Conservation (phyloP, 2,113 vertebrate genomes). For the Brienomyrus brachyistius region DNA sequence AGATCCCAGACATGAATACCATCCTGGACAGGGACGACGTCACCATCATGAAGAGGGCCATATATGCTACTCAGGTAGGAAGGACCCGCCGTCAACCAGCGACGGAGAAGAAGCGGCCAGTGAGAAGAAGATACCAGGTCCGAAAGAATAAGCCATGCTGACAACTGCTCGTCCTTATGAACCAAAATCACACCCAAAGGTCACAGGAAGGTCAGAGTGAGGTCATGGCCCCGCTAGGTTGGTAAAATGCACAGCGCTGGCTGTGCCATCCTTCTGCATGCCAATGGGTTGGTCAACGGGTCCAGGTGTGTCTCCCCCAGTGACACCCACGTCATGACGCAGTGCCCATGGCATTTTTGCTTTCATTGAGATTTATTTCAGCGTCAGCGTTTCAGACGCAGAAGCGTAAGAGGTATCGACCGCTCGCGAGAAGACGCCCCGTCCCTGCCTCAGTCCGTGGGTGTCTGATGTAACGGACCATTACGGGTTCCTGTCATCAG, state of each 20-base stretch:
- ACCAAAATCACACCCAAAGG: slow-evolving; percentile 21
- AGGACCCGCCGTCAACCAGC: neutral
- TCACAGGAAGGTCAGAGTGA: slow-evolving; percentile 25
- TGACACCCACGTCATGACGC: slow-evolving; percentile 27
- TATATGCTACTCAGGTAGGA: slow-evolving; percentile 89
- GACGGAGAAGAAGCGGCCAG: neutral
- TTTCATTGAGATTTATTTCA: slow-evolving; percentile 43
- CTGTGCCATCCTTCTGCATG: neutral
- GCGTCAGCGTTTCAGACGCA: slow-evolving; percentile 37
- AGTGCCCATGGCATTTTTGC: slow-evolving; percentile 21
- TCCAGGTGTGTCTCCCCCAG: slow-evolving; percentile 10
- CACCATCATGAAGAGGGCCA: slow-evolving; percentile 95
- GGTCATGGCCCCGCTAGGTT: neutral
- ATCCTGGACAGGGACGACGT: slow-evolving; percentile 91
- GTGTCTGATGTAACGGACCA: slow-evolving; percentile 19
- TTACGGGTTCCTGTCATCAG: neutral
- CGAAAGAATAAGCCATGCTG: neutral
- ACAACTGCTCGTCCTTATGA: slow-evolving; percentile 20
- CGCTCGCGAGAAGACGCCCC: neutral
- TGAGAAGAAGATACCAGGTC: neutral
- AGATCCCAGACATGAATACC: slow-evolving; percentile 85
- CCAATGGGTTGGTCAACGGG: too few relatives aligned
- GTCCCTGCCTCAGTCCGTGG: neutral
- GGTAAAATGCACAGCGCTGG: neutral
- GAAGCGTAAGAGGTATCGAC: slow-evolving; percentile 38